These are phyloP conservation scores for Percina caprodes DNA, from an alignment of 2,113 vertebrate species.

Conservation along the genomic window DNA sequence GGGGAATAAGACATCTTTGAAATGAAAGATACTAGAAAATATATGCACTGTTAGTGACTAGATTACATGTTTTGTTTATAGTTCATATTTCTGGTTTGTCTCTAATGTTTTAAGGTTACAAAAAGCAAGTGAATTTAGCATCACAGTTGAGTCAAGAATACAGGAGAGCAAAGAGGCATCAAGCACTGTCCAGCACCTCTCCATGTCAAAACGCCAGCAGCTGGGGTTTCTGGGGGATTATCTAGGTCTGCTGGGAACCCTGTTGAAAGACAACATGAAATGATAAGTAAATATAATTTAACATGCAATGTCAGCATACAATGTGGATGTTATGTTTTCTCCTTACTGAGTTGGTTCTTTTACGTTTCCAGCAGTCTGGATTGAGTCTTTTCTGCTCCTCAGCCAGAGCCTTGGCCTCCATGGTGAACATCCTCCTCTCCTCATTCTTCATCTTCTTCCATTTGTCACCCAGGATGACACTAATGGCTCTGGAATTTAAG, in stretches of 20 bases:
- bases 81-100: conserved; percentile 64
- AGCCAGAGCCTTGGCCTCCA: conserved; percentile 98
- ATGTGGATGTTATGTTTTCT: neutral
- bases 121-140: conserved; percentile 73
- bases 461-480: conserved; percentile 98
- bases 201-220: conserved; percentile 49
- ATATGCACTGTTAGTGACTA: conserved; percentile 85
- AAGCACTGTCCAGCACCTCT: conserved; percentile 69
- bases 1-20: conserved; percentile 96
- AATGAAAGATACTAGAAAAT: conserved; percentile 88
- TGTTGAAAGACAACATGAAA: conserved; percentile 64
- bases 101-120: conserved; percentile 71
- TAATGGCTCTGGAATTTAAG: conserved; percentile 92
- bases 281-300: neutral
- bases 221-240: conserved; percentile 56
- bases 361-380: conserved; percentile 99
- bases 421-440: conserved; percentile 95
- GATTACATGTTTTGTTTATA: conserved; percentile 80
- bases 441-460: conserved; percentile 99
- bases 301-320: neutral
- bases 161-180: conserved; percentile 70
- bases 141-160: conserved; percentile 81
- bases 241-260: conserved; percentile 96
- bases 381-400: conserved; percentile 99
- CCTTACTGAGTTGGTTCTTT: conserved; percentile 98